These are phyloP conservation scores for Mythimna albipuncta DNA, from an alignment of 2,888 invertebrate genomes.

Conservation along the genomic window DNA sequence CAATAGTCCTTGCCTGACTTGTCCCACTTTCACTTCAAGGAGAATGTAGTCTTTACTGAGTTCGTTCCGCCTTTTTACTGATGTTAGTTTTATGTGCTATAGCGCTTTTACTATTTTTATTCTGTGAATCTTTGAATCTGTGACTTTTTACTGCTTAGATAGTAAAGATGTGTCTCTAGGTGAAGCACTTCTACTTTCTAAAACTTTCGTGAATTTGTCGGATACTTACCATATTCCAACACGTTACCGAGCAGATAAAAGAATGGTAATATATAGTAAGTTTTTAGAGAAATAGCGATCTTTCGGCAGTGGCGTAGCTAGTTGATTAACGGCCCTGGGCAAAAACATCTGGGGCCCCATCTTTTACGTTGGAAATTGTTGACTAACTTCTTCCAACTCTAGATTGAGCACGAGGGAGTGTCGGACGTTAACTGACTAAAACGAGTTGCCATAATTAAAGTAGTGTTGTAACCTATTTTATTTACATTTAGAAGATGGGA, in stretches of 20 bases:
- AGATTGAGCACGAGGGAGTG: too few relatives aligned
- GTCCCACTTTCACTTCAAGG: conserved; percentile 19
- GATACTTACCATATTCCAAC: not conserved
- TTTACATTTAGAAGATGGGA: too few relatives aligned
- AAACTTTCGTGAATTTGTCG: not conserved
- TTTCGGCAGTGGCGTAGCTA: too few relatives aligned
- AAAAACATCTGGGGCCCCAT: too few relatives aligned
- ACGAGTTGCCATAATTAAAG: too few relatives aligned
- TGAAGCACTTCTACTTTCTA: not conserved
- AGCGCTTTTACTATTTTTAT: conserved; percentile 37
- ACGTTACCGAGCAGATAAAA: not conserved
- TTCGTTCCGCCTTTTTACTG: conserved; percentile 48
- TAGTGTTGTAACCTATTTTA: too few relatives aligned
- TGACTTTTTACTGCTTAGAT: conserved; percentile 28
- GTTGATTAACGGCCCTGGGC: too few relatives aligned
- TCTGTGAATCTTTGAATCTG: conserved; percentile 31
- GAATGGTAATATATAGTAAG: not conserved
- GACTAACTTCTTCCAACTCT: too few relatives aligned
- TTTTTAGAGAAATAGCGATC: not conserved
- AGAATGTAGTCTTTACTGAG: conserved; percentile 26
- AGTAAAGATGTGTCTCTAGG: conserved; percentile 11
- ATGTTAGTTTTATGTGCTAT: conserved; percentile 39
- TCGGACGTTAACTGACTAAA: too few relatives aligned
- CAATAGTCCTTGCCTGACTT: conserved; percentile 7
- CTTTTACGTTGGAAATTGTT: too few relatives aligned